A percentile compares a stretch with the other conserved stretches of the same genome.
These are phyloP conservation scores for Polypterus bichir DNA, from an alignment of 2,113 vertebrate species.

Conservation along the genomic window DNA sequence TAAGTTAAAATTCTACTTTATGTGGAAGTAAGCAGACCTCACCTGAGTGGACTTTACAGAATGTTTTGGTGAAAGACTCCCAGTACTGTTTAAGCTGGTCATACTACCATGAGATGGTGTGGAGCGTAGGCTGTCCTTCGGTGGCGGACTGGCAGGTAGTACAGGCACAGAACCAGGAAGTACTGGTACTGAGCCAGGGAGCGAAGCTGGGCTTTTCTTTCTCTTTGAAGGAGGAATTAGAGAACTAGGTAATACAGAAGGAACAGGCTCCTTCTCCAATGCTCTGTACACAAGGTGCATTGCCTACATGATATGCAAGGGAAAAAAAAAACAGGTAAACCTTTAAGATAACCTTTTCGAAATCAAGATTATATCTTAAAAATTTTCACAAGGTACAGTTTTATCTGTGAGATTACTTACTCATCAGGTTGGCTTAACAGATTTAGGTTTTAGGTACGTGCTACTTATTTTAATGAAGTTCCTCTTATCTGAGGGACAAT, in stretches of 20 bases:
- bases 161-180: slow-evolving; percentile 62
- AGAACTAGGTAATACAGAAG: slow-evolving; percentile 64
- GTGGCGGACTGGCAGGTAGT: slow-evolving; percentile 77
- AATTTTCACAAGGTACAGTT: slow-evolving; percentile 9
- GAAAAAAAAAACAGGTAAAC: not conserved
- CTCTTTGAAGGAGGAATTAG: slow-evolving; percentile 86
- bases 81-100: slow-evolving; percentile 79
- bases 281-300: slow-evolving; percentile 97
- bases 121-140: slow-evolving; percentile 83
- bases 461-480: too few relatives aligned
- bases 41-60: slow-evolving; percentile 75
- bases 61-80: slow-evolving; percentile 86
- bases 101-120: slow-evolving; percentile 85
- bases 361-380: not conserved
- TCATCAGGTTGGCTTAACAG: not conserved
- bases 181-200: slow-evolving; percentile 58
- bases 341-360: not conserved
- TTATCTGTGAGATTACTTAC: not conserved
- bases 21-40: not conserved
- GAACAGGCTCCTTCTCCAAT: slow-evolving; percentile 92
- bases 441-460: too few relatives aligned
- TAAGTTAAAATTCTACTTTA: too few relatives aligned
- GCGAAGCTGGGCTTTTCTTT: slow-evolving; percentile 62
- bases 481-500: too few relatives aligned
- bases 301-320: slow-evolving; percentile 50